Evolutionary conservation across 2,888 invertebrate species (phyloP), one percentile per base, ranked within the genome.

Genomic region (Galerucella calmariensis): DNA sequence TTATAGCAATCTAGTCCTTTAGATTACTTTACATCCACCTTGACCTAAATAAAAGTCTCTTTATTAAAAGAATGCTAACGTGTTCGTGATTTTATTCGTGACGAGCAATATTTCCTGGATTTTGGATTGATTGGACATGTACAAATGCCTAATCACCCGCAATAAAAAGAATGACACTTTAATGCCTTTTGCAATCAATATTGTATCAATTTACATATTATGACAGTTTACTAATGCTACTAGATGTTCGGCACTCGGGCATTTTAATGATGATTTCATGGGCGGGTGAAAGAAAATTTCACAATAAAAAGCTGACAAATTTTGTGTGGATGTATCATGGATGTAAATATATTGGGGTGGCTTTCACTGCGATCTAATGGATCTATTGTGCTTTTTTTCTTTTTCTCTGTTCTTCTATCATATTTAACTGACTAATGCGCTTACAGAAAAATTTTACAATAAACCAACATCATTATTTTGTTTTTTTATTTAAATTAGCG

Each of bases 131-230:
- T 41, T 41, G 41, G 62, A 41, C 62, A 41, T 20, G 62, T 62
- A 41, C n/a, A 2, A 12, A 41, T 62, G 41, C 62, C 10, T 41
- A 62, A 62, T 41, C 62, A 62, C 10, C 41, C 41, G 35, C 35
- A 62, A 62, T 62, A 48, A 62, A 62, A 62, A 41, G 41, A 62
- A 62, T 41, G 62, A 62, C n/a, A 35, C 35, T 62, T 62, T 62
- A n/a, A 62, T 62, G 41, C 35, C 4, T 62, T 62, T 14, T 16
- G 62, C 41, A 35, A 62, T 62, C 62, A 62, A 62, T 62, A 41
- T 62, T n/a, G 35, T 62, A 62, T 62, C 62, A 62, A 35, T 62
- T 62, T 62, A 16, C 41, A 62, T 41, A 41, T 9, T n/a, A 62
- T 62, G 35, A 16, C 16, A 9, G 56, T 16, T 4, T 56, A 56